A percentile compares a stretch with the other conserved stretches of the same genome.
phyloP scores from a whole-genome alignment of 2,113 vertebrate genomes.

The Anseranas semipalmata region DNA sequence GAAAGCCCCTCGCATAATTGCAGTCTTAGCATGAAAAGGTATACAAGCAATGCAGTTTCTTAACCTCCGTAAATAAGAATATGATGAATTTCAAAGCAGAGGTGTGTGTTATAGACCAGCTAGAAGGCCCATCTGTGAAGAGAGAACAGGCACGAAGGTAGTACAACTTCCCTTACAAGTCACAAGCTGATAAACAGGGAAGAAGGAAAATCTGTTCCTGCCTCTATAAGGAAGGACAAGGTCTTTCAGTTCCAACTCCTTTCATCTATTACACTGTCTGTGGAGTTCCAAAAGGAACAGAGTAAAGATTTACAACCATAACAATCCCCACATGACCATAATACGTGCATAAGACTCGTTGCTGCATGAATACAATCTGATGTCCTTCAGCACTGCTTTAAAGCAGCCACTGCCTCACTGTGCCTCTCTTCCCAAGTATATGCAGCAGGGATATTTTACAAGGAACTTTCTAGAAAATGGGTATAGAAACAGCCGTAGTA shows the following conservation, averaged over 20 bases:
- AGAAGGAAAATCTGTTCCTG: not conserved
- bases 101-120: not conserved
- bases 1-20: not conserved
- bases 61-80: not conserved
- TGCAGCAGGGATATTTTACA: not conserved
- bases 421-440: fast-evolving
- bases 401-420: not conserved
- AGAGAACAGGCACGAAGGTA: not conserved
- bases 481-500: not conserved
- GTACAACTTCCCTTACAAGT: not conserved
- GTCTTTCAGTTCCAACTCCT: not conserved
- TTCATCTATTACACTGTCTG: not conserved
- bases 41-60: not conserved
- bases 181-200: not conserved
- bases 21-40: not conserved
- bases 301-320: not conserved
- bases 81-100: not conserved
- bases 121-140: not conserved
- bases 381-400: not conserved
- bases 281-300: not conserved
- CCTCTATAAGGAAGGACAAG: not conserved
- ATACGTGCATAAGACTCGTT: fast-evolving
- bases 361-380: not conserved
- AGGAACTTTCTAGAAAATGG: not conserved
- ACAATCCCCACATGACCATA: not conserved